Conservation (phyloP, 2,888 invertebrate species). For the Erannis defoliaria region DNA sequence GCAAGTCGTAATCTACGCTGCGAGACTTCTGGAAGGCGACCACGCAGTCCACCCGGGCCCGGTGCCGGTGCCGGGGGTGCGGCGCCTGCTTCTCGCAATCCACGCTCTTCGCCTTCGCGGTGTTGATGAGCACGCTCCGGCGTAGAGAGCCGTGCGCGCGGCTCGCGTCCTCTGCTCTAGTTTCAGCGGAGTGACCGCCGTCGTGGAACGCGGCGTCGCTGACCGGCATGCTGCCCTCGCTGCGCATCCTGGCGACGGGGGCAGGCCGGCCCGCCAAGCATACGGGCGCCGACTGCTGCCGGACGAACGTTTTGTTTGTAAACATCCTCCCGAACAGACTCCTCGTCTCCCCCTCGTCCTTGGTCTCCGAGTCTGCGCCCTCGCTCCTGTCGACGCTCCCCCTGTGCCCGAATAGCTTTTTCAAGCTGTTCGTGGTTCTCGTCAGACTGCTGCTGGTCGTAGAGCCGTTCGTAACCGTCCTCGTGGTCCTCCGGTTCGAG, state of each 20-base stretch:
- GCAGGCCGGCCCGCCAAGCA: constrained; percentile 66
- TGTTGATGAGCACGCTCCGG: constrained; percentile 82
- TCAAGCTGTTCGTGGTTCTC: constrained; percentile 86
- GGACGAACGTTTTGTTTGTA: constrained; percentile 67
- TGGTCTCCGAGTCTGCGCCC: constrained; percentile 62
- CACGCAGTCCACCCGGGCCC: constrained; percentile 76
- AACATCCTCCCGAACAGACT: constrained; percentile 74
- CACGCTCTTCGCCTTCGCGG: constrained; percentile 75
- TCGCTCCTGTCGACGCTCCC: constrained; percentile 77
- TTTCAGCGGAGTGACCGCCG: constrained; percentile 71
- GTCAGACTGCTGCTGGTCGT: constrained; percentile 87
- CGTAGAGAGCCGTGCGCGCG: constrained; percentile 66
- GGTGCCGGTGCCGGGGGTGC: constrained; percentile 75
- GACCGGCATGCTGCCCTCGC: constrained; percentile 74
- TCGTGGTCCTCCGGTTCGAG: constrained; percentile 73
- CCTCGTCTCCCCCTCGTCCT: constrained; percentile 59
- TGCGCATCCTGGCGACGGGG: constrained; percentile 71
- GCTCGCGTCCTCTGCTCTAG: constrained; percentile 60
- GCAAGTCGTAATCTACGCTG: constrained; percentile 76
- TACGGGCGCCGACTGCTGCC: constrained; percentile 79
- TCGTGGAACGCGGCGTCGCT: constrained; percentile 56
- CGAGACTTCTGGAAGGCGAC: constrained; percentile 77
- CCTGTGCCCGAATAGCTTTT: constrained; percentile 81
- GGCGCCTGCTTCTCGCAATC: constrained; percentile 73
- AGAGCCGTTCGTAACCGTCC: constrained; percentile 88